Base-by-base conservation (phyloP, 2,888 invertebrate species). In the Tryphoninae sp. region DNA sequence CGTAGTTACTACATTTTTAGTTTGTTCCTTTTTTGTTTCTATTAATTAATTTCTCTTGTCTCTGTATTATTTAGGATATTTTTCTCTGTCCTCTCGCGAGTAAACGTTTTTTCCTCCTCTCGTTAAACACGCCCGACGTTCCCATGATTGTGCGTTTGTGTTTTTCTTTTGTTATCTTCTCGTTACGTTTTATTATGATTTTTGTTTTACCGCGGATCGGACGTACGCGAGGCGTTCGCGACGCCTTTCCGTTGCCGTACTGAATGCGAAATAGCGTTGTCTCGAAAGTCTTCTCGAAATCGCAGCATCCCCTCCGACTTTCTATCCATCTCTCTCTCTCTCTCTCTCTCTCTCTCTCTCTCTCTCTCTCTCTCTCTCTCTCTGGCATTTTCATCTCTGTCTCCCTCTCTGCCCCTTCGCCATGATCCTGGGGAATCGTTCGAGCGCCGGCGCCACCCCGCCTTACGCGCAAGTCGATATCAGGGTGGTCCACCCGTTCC, bases 191-290 rank as follows among this genome's bases (percentile, higher is more conserved):
- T 49, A 16, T 49, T 33, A 26, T 19, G 3, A 59, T 19, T 16
- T 26, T 42, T 23, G n/a, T 3, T 19, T 6, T 6, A 1, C 51
- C 62, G 23, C 11, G 64, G 51, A 42, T 33, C 33, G 33, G 67
- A 62, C 13, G 49, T 58, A 88, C 90, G 89, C 90, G 87, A 85
- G 85, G 86, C 89, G 87, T 88, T 86, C 68, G 86, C 88, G 86
- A 88, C 87, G 88, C 88, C 90, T 88, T 87, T 89, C 88, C 91
- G 90, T 91, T 87, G 88, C 89, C 86, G 85, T 87, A 91, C 90
- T 91, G 89, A 89, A 84, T 80, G 85, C 86, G 76, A 84, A 86
- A 85, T 84, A 76, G 83, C 78, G 81, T 81, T 87, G 88, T 85
- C 84, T 85, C 85, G 84, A 85, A 83, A 64, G 26, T 62, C 68